Conservation (phyloP, 2,797 vertebrate genomes). For the Echiichthys vipera region DNA sequence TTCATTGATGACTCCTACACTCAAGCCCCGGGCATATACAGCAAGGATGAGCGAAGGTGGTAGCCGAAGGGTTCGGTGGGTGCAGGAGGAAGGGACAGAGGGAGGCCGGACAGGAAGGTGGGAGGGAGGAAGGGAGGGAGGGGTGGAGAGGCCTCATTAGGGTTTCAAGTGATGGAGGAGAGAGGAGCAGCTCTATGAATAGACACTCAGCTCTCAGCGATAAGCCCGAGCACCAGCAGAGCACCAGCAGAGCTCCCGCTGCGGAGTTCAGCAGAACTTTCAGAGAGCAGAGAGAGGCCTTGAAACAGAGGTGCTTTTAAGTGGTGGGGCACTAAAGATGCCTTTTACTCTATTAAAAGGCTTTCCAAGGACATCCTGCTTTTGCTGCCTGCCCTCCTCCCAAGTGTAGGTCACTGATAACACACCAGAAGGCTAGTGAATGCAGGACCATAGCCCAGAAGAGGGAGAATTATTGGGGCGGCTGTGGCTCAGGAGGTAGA, state of each 20-base stretch:
- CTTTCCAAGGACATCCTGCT: slow-evolving; percentile 39
- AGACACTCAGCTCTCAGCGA: slow-evolving; percentile 52
- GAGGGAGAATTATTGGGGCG: background rate
- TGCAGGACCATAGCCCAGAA: background rate
- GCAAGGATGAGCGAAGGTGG: slow-evolving; percentile 24
- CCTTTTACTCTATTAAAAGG: slow-evolving; percentile 24
- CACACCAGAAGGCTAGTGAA: slow-evolving; percentile 4
- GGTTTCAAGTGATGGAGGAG: slow-evolving; percentile 66
- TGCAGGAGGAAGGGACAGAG: slow-evolving; percentile 3
- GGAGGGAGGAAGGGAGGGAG: background rate
- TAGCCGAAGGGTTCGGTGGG: slow-evolving; percentile 20
- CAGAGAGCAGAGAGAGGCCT: slow-evolving; percentile 20
- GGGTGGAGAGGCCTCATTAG: slow-evolving; percentile 59
- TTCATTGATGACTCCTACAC: slow-evolving; percentile 45
- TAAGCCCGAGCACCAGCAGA: slow-evolving; percentile 32
- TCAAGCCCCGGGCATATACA: slow-evolving; percentile 26
- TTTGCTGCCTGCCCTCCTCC: slow-evolving; percentile 1
- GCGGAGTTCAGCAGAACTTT: slow-evolving; percentile 47
- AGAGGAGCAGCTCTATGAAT: slow-evolving; percentile 70
- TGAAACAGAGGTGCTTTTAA: slow-evolving; percentile 16
- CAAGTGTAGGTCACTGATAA: slow-evolving; percentile 40
- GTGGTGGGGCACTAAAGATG: slow-evolving; percentile 18
- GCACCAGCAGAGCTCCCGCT: slow-evolving; percentile 37
- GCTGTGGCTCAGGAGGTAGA: background rate
- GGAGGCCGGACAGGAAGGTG: background rate